Percentiles rank a stretch among this genome's conserved stretches.
Conservation (phyloP, 1,140 invertebrate species). For the Hylaeus volcanicus region DNA sequence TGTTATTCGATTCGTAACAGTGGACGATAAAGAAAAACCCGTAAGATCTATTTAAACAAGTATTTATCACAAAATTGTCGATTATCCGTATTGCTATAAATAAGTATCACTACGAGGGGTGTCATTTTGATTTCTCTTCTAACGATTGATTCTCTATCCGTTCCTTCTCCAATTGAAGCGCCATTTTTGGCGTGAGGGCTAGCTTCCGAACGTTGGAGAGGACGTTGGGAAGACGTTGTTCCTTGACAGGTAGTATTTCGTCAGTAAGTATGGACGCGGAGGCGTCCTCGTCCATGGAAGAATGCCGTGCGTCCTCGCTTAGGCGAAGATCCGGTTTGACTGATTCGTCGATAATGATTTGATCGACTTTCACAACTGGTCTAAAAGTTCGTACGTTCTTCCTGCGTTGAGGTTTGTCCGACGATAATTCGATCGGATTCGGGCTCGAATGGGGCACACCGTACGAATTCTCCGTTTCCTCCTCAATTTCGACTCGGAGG, state of each 20-base stretch:
- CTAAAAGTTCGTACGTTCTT: not conserved
- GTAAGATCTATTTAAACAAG: slow-evolving; percentile 1
- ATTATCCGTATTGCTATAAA: slow-evolving; percentile 15
- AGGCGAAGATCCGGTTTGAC: not conserved
- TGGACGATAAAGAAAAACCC: slow-evolving; percentile 11
- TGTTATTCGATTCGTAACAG: slow-evolving; percentile 5
- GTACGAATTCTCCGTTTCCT: slow-evolving; percentile 64
- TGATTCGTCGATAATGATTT: not conserved
- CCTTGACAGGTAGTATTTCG: slow-evolving; percentile 26
- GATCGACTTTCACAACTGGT: slow-evolving; percentile 9
- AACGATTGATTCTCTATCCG: not conserved
- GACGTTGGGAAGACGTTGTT: slow-evolving; percentile 14
- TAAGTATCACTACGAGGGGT: slow-evolving; percentile 36
- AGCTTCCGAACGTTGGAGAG: slow-evolving; percentile 50
- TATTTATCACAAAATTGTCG: slow-evolving; percentile 44
- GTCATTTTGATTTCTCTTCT: slow-evolving; percentile 25
- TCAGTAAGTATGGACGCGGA: not conserved
- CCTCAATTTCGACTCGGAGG: slow-evolving; percentile 61
- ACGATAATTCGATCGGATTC: not conserved
- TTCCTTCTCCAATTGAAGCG: not conserved
- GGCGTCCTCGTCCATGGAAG: slow-evolving; percentile 3
- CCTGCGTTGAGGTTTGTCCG: not conserved
- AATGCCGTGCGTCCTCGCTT: slow-evolving; percentile 40
- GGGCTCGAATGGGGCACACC: slow-evolving; percentile 56
- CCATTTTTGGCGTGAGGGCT: slow-evolving; percentile 6